Evolutionary conservation across 2,888 invertebrate genomes (phyloP).

Genomic region (Criorhina ranunculi): DNA sequence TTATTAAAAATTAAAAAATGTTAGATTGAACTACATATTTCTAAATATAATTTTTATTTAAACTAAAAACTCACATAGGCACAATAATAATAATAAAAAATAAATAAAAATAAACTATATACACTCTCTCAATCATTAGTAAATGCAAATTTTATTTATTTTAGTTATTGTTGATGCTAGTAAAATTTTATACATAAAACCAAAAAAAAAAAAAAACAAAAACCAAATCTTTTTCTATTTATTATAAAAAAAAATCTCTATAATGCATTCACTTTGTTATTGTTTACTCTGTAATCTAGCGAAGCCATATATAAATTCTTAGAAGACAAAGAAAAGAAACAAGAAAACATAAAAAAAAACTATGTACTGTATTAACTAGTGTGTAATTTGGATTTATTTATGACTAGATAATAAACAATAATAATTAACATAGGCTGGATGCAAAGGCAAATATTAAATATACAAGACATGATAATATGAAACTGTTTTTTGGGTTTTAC

Average conservation of each 20-base stretch:
- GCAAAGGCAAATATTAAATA: conserved; percentile 60
- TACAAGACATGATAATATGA: conserved; percentile 51
- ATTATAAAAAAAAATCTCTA: conserved; percentile 11
- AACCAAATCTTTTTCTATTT: conserved; percentile 41
- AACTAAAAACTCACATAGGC: conserved; percentile 42
- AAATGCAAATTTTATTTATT: conserved; percentile 58
- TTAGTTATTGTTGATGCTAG: conserved; percentile 59
- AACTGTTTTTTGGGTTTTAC: conserved; percentile 19
- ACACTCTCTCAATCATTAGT: conserved; percentile 22
- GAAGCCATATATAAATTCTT: conserved; percentile 52
- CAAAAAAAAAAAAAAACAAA: conserved; percentile 21
- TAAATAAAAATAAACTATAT: conserved; percentile 12
- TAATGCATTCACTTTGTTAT: conserved; percentile 53
- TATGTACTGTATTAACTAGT: conserved; percentile 63
- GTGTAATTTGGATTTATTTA: conserved; percentile 65
- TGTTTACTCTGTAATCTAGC: conserved; percentile 56
- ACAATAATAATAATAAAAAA: conserved; percentile 46
- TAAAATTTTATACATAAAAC: conserved; percentile 48
- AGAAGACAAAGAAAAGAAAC: conserved; percentile 1
- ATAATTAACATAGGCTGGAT: conserved; percentile 59
- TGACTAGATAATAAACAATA: conserved; percentile 55
- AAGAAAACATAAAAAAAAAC: conserved; percentile 19
- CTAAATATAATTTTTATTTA: conserved; percentile 5
- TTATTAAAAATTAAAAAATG: conserved; percentile 29
- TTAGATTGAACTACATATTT: neutral